These are phyloP conservation scores for Trachurus trachurus DNA, from an alignment of 2,797 vertebrate genomes.

Conservation along the genomic window DNA sequence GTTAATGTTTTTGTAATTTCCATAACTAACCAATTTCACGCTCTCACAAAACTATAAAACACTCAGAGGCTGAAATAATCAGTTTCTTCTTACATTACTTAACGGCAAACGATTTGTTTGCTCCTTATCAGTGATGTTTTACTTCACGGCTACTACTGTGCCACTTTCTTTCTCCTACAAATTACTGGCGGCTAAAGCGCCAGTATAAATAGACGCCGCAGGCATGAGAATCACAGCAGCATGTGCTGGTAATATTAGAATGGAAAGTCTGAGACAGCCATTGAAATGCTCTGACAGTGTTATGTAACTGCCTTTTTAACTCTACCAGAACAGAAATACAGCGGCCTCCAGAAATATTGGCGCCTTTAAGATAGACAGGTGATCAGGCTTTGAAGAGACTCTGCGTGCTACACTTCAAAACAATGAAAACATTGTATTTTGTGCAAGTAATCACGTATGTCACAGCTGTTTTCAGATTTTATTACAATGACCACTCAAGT, in stretches of 20 bases:
- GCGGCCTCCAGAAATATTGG: constrained; percentile 73
- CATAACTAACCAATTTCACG: neutral
- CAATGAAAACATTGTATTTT: constrained; percentile 13
- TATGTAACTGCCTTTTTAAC: constrained; percentile 82
- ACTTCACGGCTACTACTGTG: constrained; percentile 39
- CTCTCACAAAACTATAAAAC: neutral
- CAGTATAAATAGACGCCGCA: constrained; percentile 82
- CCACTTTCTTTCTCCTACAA: constrained; percentile 59
- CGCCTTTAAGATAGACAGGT: constrained; percentile 67
- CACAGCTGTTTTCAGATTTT: neutral
- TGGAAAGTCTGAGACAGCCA: constrained; percentile 85
- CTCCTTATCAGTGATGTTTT: constrained; percentile 14
- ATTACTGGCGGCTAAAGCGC: constrained; percentile 64
- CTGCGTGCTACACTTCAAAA: constrained; percentile 2
- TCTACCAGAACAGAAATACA: constrained; percentile 77
- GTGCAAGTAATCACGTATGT: neutral
- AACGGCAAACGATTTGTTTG: neutral
- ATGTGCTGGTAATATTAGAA: constrained; percentile 87
- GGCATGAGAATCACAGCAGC: constrained; percentile 77
- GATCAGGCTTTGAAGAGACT: constrained; percentile 59
- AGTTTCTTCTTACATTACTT: neutral
- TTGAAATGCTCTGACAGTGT: constrained; percentile 80
- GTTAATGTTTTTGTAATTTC: neutral
- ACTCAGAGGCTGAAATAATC: neutral
- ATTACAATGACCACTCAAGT: neutral